Percentiles rank a stretch among this genome's conserved stretches.
Conservation (phyloP, 2,888 invertebrate species). For the Tuberolachnus salignus region DNA sequence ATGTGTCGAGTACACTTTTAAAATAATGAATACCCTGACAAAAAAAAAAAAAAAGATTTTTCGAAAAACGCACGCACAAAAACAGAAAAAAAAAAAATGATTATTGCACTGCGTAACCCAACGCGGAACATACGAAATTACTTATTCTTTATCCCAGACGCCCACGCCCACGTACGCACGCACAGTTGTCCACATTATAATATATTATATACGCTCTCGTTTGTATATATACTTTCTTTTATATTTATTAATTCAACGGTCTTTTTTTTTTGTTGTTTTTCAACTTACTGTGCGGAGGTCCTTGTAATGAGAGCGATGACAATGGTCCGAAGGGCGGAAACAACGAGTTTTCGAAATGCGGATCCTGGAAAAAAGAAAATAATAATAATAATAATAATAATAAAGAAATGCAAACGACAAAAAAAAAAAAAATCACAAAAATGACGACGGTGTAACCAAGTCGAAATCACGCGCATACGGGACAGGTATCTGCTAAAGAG, state of each 20-base stretch:
- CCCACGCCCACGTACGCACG: background rate
- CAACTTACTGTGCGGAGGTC: constrained; percentile 74
- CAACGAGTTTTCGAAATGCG: constrained; percentile 61
- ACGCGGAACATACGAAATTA: background rate
- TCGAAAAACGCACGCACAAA: background rate
- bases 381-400: no score
- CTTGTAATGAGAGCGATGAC: constrained; percentile 76
- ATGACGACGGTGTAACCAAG: background rate
- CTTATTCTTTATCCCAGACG: background rate
- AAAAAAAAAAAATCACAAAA: no score
- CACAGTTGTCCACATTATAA: no score
- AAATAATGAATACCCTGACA: constrained; percentile 41
- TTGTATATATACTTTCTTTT: background rate
- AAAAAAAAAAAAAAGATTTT: constrained; percentile 1
- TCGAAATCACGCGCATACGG: background rate
- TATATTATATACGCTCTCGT: background rate
- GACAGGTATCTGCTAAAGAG: no score
- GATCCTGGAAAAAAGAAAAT: constrained; percentile 61
- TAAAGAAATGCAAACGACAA: no score
- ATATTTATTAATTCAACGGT: constrained; percentile 13
- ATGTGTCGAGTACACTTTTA: constrained; percentile 29
- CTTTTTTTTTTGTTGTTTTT: background rate
- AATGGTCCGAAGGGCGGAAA: constrained; percentile 70
- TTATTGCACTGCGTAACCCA: background rate
- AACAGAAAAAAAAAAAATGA: constrained; percentile 9